Conservation (phyloP, 2,113 vertebrate species). For the Mesocricetus auratus region DNA sequence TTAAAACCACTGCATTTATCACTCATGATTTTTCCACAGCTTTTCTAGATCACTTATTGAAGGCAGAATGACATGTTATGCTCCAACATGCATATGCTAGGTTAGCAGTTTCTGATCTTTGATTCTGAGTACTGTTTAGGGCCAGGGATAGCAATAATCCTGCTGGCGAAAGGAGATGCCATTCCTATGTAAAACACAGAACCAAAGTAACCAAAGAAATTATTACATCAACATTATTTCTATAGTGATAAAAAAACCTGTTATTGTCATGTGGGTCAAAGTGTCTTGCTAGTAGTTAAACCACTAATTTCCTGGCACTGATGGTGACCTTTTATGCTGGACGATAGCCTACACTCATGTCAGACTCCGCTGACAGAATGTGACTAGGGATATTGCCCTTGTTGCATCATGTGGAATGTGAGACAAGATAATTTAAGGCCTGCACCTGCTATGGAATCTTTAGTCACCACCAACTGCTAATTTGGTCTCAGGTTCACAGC, state of each 20-base stretch:
- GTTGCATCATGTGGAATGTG: slow-evolving; percentile 61
- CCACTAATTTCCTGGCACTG: slow-evolving; percentile 8
- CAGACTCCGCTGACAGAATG: neutral
- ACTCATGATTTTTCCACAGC: neutral
- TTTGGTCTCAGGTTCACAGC: slow-evolving; percentile 12
- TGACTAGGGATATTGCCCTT: neutral
- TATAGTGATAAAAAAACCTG: slow-evolving; percentile 53
- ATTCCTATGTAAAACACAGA: slow-evolving; percentile 55
- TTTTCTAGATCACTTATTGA: slow-evolving; percentile 21
- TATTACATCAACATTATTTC: slow-evolving; percentile 33
- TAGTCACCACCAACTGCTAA: slow-evolving; percentile 60
- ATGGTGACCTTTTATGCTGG: neutral
- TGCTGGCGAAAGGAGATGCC: slow-evolving; percentile 25
- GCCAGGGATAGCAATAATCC: slow-evolving; percentile 28
- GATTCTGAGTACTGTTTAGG: slow-evolving; percentile 64
- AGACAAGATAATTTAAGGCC: slow-evolving; percentile 54
- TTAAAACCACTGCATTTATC: neutral
- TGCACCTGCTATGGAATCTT: slow-evolving; percentile 64
- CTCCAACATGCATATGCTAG: neutral
- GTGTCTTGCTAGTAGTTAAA: slow-evolving; percentile 8
- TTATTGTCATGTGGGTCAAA: slow-evolving; percentile 47
- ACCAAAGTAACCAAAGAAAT: slow-evolving; percentile 37
- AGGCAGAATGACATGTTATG: neutral
- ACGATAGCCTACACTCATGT: slow-evolving; percentile 33
- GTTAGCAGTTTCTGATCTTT: slow-evolving; percentile 60